Evolutionary conservation across 2,888 invertebrate species (phyloP).

Genomic region (Rhagium mordax): DNA sequence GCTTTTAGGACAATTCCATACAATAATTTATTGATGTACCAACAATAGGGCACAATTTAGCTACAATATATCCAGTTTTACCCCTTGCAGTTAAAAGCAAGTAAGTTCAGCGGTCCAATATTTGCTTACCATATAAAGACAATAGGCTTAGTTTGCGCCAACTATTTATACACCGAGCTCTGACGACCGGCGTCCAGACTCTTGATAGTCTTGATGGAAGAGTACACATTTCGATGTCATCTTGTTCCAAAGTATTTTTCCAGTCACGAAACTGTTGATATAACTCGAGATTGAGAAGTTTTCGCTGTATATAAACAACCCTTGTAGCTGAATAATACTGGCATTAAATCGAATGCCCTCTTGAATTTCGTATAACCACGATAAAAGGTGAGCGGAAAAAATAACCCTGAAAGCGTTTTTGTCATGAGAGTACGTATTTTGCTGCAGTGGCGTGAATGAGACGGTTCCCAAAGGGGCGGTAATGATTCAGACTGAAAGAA

Average conservation of each 20-base stretch:
- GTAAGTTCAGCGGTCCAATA: no score
- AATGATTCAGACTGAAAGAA: not conserved
- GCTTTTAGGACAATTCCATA: no score
- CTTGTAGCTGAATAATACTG: slow-evolving; percentile 9
- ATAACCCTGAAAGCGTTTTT: slow-evolving; percentile 11
- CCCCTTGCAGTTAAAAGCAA: no score
- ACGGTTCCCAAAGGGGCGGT: not conserved
- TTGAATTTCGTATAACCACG: slow-evolving; percentile 1
- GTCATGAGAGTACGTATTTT: not conserved
- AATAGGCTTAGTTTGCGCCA: not conserved
- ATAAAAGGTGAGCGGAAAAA: slow-evolving; percentile 14
- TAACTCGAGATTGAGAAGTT: slow-evolving; percentile 15
- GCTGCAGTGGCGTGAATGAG: not conserved
- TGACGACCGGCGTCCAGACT: not conserved
- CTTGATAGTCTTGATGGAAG: not conserved
- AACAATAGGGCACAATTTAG: no score
- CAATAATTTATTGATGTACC: no score
- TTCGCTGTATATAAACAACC: slow-evolving; percentile 8
- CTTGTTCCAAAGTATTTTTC: not conserved
- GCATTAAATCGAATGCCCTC: slow-evolving; percentile 16
- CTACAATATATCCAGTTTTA: no score
- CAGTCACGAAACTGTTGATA: slow-evolving; percentile 15
- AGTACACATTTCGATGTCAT: not conserved
- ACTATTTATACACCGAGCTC: not conserved
- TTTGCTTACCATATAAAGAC: not conserved